phyloP scores from a whole-genome alignment of 2,888 invertebrate species.

The Cataglyphis altisquamis region DNA sequence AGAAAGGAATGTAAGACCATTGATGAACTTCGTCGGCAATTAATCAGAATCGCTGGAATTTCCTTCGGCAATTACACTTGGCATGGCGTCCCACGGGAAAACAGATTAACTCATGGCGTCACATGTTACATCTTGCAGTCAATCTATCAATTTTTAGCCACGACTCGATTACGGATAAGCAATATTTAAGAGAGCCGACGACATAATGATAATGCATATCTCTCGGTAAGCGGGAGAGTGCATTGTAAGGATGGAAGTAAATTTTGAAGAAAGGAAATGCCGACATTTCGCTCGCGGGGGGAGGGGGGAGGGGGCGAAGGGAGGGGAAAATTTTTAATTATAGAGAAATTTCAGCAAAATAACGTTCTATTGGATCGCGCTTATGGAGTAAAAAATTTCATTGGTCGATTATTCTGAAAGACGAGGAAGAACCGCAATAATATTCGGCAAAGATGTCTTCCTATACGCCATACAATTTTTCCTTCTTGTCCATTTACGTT shows the following conservation, averaged over 20 bases:
- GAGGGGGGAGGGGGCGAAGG: no score
- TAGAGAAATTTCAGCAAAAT: not conserved
- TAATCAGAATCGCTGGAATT: conserved; percentile 5
- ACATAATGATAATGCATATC: not conserved
- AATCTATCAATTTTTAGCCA: conserved; percentile 70
- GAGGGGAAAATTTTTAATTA: not conserved
- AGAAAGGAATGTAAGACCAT: conserved; percentile 5
- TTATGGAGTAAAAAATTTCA: not conserved
- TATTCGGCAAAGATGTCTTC: not conserved
- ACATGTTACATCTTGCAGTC: conserved; percentile 36
- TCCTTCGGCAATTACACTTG: conserved; percentile 18
- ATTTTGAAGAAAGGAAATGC: conserved; percentile 53
- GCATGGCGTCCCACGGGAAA: conserved; percentile 42
- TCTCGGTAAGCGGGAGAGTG: conserved; percentile 46
- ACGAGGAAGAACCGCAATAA: not conserved
- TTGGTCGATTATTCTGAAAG: not conserved
- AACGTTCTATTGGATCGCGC: not conserved
- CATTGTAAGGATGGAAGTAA: conserved; percentile 40
- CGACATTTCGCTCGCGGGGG: conserved; percentile 11
- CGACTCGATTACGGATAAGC: conserved; percentile 28
- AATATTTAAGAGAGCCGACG: not conserved
- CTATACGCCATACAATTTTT: not conserved
- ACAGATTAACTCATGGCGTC: conserved; percentile 8
- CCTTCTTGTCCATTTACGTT: not conserved
- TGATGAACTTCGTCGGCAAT: conserved; percentile 1